phyloP scores from a whole-genome alignment of 2,797 vertebrate genomes.

The Miichthys miiuy region DNA sequence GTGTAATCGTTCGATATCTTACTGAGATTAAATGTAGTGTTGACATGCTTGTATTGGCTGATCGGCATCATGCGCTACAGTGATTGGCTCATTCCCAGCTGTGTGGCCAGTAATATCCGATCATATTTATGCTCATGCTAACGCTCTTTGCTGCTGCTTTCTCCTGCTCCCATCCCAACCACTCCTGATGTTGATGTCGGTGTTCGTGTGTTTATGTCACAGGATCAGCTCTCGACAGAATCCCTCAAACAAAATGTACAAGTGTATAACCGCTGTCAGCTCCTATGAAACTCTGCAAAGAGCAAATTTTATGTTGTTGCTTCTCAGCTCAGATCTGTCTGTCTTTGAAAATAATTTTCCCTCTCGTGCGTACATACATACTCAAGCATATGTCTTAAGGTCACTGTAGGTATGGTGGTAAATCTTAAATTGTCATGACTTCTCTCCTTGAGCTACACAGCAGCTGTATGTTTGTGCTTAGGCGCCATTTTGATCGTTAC shows the following conservation, averaged over 20 bases:
- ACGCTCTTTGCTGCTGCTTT: no score
- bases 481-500: no score
- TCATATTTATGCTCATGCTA: not conserved
- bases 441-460: no score
- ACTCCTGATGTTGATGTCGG: not conserved
- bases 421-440: no score
- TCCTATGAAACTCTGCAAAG: not conserved
- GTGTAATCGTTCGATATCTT: not conserved
- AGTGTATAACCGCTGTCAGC: not conserved
- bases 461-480: no score
- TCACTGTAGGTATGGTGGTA: no score
- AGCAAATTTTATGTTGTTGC: not conserved
- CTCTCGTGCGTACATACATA: not conserved
- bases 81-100: not conserved
- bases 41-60: not conserved
- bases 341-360: not conserved
- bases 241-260: not conserved
- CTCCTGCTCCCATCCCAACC: not conserved
- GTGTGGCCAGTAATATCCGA: not conserved
- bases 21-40: not conserved
- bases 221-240: no score
- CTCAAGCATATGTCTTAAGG: no score
- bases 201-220: no score
- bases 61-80: not conserved
- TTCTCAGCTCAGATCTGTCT: no score